phyloP scores from a whole-genome alignment of 2,888 invertebrate genomes.

The Euproctis similis region DNA sequence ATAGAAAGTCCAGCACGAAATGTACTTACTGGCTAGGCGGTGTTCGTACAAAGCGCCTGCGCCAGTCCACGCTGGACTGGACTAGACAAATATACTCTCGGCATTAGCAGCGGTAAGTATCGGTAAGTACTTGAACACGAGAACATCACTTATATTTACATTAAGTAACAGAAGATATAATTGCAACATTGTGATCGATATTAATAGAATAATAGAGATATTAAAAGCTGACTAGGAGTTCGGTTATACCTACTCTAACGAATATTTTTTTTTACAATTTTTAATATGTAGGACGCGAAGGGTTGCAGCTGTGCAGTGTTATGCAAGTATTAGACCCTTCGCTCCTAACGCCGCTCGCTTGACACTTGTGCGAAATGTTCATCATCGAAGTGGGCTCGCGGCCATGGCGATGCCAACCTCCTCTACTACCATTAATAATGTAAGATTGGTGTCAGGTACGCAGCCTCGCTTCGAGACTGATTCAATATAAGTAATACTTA shows the following conservation, averaged over 20 bases:
- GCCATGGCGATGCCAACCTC: constrained; percentile 8
- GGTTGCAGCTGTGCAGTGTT: constrained; percentile 15
- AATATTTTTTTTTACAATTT: constrained; percentile 47
- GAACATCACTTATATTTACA: constrained; percentile 50
- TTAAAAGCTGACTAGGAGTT: constrained; percentile 73
- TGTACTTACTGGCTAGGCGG: too few species aligned
- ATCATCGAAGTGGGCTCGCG: constrained; percentile 10
- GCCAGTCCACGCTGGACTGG: constrained; percentile 12
- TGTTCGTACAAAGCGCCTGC: too few species aligned
- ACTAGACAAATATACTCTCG: too few species aligned
- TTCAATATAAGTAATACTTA: constrained; percentile 39
- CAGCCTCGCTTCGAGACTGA: constrained; percentile 52
- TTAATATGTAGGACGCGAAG: constrained; percentile 19
- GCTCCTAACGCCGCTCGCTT: constrained; percentile 13
- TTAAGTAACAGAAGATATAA: constrained; percentile 58
- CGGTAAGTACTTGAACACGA: too few species aligned
- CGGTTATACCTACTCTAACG: constrained; percentile 64
- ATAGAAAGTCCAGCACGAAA: constrained; percentile 55
- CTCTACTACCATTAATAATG: constrained; percentile 40
- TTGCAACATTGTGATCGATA: constrained; percentile 56
- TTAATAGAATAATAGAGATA: constrained; percentile 64
- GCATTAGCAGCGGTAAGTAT: too few species aligned
- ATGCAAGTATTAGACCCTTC: too few species aligned
- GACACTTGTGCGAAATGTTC: constrained; percentile 22
- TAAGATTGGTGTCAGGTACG: constrained; percentile 68